Percentiles rank a stretch among this genome's conserved stretches.
phyloP scores from a whole-genome alignment of 2,797 vertebrate species.

The Hoplostethus atlanticus region DNA sequence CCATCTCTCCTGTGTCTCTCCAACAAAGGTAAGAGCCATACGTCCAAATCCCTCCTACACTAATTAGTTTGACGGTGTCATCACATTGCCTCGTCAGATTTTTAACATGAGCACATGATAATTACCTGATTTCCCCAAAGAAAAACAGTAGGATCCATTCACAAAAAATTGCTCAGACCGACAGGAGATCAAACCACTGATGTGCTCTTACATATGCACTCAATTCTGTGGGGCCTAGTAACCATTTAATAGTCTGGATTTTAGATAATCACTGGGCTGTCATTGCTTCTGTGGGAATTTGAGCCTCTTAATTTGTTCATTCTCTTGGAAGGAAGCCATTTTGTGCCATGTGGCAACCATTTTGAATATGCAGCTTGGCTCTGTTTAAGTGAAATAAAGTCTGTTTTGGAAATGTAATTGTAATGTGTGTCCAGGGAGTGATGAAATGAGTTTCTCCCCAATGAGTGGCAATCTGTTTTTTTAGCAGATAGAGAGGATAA shows the following conservation, averaged over 20 bases:
- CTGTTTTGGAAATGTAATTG: constrained; percentile 21
- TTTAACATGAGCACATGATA: constrained; percentile 1
- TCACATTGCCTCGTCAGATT: constrained; percentile 39
- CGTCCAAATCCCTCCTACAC: constrained; percentile 20
- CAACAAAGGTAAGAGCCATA: constrained; percentile 71
- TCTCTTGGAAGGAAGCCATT: constrained; percentile 51
- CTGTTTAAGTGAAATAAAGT: constrained; percentile 23
- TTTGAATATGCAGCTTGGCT: constrained; percentile 46
- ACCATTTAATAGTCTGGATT: constrained; percentile 41
- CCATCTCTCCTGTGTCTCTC: constrained; percentile 17
- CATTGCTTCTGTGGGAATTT: constrained; percentile 45
- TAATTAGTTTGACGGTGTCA: constrained; percentile 28
- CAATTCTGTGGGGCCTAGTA: constrained; percentile 15
- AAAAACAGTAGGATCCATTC: constrained; percentile 6
- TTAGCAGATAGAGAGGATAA: constrained; percentile 15
- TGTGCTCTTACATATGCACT: constrained; percentile 8
- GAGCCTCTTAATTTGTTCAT: constrained; percentile 44
- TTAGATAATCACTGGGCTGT: constrained; percentile 30
- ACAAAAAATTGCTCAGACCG: constrained; percentile 14
- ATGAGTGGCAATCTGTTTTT: constrained; percentile 16
- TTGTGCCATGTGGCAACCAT: constrained; percentile 54
- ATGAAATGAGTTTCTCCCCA: neutral
- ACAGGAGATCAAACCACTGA: constrained; percentile 22
- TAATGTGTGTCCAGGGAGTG: neutral
- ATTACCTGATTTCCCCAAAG: constrained; percentile 1